Evolutionary conservation across 2,113 vertebrate genomes (phyloP), one percentile per base, ranked within the genome.

Genomic region (Sceloporus tristichus): DNA sequence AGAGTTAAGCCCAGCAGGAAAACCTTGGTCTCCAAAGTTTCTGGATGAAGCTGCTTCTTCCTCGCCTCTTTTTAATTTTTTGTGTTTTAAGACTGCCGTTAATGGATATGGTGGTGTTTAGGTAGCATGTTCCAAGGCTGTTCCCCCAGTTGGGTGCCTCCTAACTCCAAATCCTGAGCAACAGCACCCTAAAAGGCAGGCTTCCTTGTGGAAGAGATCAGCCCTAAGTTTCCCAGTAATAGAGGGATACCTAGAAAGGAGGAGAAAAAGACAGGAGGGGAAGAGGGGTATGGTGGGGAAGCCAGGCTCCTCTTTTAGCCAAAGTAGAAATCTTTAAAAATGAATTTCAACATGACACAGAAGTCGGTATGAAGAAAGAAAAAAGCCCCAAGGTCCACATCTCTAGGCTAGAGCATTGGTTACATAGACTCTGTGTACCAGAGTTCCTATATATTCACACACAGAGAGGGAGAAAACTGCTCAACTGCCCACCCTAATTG

Each of bases 11-110:
- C 0, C 2, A 70, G 89, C 82, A 53, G 91, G 68, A 87, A 91
- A 88, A 53, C 74, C 87, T 84, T 42, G 66, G 82, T 34, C 13
- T 81, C 84, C 88, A 92, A 92, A 91, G 86, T 92, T 84, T 83
- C 74, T 84, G 29, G 62, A 54, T 90, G 59, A 53, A 23, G 34
- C 53, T 84, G 42, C 53, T 79, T 25, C 83, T 40, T 79, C 59
- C 74, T 25, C 87, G 19, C 79, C 59, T 76, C 89, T 2, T 23
- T 71, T 85, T 82, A 53, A 84, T 73, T 73, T 77, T 92, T 76
- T 87, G 83, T 77, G 86, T 92, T 76, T 87, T 85, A 92, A 94
- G 81, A 90, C 84, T 82, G 90, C 74, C 84, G 89, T 5, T 2
- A 85, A 89, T 82, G 16, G 29, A 78, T 77, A 62, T 89, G 87